Evolutionary conservation across 2,888 invertebrate species (phyloP), one percentile per base, ranked within the genome.

Genomic region (Cantharis rufa): DNA sequence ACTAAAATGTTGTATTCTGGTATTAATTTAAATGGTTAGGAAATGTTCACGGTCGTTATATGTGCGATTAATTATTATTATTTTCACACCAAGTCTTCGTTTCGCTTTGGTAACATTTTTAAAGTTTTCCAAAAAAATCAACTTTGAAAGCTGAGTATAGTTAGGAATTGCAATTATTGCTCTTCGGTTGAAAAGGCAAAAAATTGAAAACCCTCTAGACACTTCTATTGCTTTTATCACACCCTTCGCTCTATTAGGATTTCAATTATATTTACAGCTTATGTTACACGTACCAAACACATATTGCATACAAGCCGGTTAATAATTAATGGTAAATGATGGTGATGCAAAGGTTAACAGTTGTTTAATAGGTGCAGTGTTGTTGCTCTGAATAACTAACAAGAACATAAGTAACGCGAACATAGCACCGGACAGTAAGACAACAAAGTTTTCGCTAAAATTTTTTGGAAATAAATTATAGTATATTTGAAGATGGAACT

Each of bases 291-390:
- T 85, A 85, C 85, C 83, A 84, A 84, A 85, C 86, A 84, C 86
- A 85, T 84, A 86, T 86, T 86, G 84, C 84, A 83, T 81, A 82
- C 83, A 81, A 83, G 83, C 81, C 83, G 83, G 86, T 87, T 86
- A 86, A 87, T 87, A 87, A 87, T 87, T 87, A 87, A 87, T 86
- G 85, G 84, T 86, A 87, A 84, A 83, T 84, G 86, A 86, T 87
- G 86, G 85, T 86, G 85, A 86, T 86, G 84, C 85, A 80, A 82
- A 85, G 85, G 85, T 86, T 86, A 86, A 86, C 84, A 85, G 85
- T 82, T 85, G 84, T 86, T 86, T 86, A 86, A 84, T 85, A 85
- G 85, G 84, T 85, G 84, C 84, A 85, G 83, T 84, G 85, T 83
- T 84, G 84, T 85, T 84, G 84, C 82, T 83, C 84, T 82, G 82